Conservation (phyloP, 1,140 invertebrate species). For the Dinothrombium tinctorium region DNA sequence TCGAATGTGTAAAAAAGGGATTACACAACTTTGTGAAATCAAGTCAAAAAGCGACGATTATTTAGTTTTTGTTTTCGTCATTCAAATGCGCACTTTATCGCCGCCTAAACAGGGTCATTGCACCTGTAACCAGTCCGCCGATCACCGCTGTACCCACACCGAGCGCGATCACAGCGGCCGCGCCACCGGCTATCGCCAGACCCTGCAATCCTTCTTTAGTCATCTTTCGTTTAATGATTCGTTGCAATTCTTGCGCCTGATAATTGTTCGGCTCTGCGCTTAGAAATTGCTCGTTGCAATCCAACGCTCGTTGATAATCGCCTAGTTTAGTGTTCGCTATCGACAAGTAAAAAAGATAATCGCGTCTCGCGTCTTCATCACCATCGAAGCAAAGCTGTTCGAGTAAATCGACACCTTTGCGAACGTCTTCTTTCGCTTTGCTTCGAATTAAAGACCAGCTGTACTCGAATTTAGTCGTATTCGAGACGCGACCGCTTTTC, state of each 20-base stretch:
- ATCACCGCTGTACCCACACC: too few species aligned
- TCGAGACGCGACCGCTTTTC: conserved; percentile 28
- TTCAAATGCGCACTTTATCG: too few species aligned
- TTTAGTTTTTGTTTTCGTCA: too few species aligned
- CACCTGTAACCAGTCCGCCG: too few species aligned
- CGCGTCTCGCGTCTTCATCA: conserved; percentile 44
- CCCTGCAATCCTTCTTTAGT: conserved; percentile 65
- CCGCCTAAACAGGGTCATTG: too few species aligned
- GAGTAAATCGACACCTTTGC: conserved; percentile 45
- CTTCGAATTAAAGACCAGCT: conserved; percentile 75
- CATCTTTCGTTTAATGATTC: conserved; percentile 59
- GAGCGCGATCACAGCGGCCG: too few species aligned
- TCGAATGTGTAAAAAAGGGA: too few species aligned
- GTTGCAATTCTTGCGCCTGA: conserved; percentile 55
- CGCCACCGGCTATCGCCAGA: conserved; percentile 65
- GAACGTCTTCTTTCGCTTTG: conserved; percentile 58
- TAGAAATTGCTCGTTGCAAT: conserved; percentile 56
- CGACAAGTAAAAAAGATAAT: conserved; percentile 83
- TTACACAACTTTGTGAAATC: too few species aligned
- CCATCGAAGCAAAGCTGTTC: conserved; percentile 47
- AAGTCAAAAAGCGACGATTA: too few species aligned
- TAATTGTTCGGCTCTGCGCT: conserved; percentile 66
- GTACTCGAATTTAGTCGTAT: conserved; percentile 72
- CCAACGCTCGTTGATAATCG: conserved; percentile 55
- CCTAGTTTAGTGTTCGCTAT: conserved; percentile 64